phyloP scores from a whole-genome alignment of 2,797 vertebrate species.

The Scolopax bukidnonensis region DNA sequence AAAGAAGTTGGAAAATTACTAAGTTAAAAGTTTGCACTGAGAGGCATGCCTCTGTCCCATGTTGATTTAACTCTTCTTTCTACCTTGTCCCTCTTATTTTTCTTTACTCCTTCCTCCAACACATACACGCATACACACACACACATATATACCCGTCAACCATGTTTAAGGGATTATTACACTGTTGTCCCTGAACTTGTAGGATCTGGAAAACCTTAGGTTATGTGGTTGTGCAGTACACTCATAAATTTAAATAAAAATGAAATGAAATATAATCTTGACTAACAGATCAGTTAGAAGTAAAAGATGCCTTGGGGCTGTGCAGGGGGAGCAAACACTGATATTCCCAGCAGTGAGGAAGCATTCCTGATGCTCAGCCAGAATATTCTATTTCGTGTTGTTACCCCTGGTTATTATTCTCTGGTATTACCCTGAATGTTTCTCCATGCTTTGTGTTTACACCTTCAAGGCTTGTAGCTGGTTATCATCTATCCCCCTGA shows the following conservation, averaged over 20 bases:
- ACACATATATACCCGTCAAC: rapidly evolving
- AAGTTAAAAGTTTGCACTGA: background rate
- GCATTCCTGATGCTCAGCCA: background rate
- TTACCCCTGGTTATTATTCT: background rate
- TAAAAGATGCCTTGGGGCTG: background rate
- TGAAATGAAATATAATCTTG: background rate
- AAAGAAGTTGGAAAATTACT: background rate
- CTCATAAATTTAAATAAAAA: background rate
- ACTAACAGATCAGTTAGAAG: background rate
- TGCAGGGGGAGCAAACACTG: rapidly evolving
- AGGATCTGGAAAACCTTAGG: background rate
- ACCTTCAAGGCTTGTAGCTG: background rate
- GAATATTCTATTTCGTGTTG: background rate
- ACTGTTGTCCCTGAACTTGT: background rate
- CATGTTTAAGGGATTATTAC: background rate
- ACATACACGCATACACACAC: background rate
- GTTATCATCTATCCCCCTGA: background rate
- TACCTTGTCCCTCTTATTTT: background rate
- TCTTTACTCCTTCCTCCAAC: background rate
- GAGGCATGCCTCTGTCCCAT: rapidly evolving
- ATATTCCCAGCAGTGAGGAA: background rate
- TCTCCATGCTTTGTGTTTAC: background rate
- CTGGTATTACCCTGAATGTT: background rate
- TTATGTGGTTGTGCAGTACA: background rate
- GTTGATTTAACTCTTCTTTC: background rate